Evolutionary conservation across 2,888 invertebrate genomes (phyloP).

Genomic region (Melieria crassipennis): DNA sequence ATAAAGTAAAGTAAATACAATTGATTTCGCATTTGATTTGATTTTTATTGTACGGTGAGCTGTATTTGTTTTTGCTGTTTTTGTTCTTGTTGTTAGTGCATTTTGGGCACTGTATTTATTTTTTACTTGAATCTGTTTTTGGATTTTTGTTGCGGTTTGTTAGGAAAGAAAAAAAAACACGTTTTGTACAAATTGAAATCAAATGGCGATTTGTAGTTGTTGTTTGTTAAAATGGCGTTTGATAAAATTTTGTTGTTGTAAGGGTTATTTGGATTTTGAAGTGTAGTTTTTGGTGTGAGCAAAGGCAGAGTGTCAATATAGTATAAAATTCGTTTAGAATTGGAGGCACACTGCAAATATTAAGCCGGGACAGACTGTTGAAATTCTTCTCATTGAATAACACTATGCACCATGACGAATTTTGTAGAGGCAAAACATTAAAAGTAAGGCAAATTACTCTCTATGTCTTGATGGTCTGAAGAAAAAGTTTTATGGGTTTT

Average conservation of each 20-base stretch:
- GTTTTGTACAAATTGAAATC: conserved; percentile 44
- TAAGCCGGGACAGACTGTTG: background rate
- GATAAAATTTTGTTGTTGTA: no score
- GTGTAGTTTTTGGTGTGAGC: background rate
- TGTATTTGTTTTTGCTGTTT: no score
- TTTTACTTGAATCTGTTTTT: background rate
- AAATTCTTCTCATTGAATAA: background rate
- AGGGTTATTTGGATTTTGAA: background rate
- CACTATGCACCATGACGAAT: background rate
- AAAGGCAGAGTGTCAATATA: no score
- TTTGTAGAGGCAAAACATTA: background rate
- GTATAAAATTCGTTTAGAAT: no score
- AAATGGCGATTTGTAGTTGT: conserved; percentile 38
- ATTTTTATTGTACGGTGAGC: conserved; percentile 14
- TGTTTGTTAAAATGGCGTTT: no score
- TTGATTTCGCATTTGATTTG: conserved; percentile 40
- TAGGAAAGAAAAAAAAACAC: background rate
- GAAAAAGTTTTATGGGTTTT: no score
- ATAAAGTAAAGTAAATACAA: conserved; percentile 30
- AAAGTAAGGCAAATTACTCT: no score
- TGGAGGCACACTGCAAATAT: background rate
- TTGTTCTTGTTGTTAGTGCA: background rate
- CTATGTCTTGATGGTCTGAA: no score
- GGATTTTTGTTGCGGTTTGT: background rate
- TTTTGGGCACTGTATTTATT: conserved; percentile 11